Conservation (phyloP, 2,113 vertebrate genomes). For the Myotis yumanensis region DNA sequence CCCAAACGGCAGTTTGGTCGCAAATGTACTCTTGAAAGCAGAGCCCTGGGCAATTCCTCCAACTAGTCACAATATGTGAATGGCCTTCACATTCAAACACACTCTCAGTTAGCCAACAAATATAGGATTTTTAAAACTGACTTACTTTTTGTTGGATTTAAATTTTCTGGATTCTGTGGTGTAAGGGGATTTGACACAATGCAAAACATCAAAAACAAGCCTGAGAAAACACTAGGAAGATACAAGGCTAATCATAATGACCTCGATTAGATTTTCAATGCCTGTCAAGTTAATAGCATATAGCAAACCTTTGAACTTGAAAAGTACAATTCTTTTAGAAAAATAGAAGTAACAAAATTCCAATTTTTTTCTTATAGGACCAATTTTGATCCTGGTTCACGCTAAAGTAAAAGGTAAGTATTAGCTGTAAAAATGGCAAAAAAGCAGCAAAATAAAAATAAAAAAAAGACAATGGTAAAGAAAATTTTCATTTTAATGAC, state of each 20-base stretch:
- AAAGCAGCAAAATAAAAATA: background rate
- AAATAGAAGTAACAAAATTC: slow-evolving; percentile 25
- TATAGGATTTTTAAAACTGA: background rate
- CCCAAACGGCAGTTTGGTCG: background rate
- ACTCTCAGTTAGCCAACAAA: background rate
- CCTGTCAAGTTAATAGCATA: slow-evolving; percentile 44
- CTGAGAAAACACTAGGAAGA: slow-evolving; percentile 33
- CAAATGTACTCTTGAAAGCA: background rate
- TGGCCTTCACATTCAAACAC: background rate
- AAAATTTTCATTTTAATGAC: slow-evolving; percentile 6
- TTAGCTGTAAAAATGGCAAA: background rate
- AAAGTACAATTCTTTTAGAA: slow-evolving; percentile 41
- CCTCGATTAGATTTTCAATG: slow-evolving; percentile 54
- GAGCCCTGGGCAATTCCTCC: background rate
- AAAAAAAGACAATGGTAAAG: background rate
- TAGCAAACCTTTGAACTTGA: background rate
- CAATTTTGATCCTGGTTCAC: slow-evolving; percentile 15
- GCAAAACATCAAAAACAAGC: slow-evolving; percentile 43
- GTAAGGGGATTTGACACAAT: slow-evolving; percentile 49
- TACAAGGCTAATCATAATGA: slow-evolving; percentile 44
- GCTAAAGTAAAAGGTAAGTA: background rate
- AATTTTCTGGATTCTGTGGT: slow-evolving; percentile 17
- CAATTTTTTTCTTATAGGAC: background rate
- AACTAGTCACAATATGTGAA: background rate
- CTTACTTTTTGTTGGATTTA: slow-evolving; percentile 14